Conservation (phyloP, 2,113 vertebrate genomes). For the Hepsetus odoe region DNA sequence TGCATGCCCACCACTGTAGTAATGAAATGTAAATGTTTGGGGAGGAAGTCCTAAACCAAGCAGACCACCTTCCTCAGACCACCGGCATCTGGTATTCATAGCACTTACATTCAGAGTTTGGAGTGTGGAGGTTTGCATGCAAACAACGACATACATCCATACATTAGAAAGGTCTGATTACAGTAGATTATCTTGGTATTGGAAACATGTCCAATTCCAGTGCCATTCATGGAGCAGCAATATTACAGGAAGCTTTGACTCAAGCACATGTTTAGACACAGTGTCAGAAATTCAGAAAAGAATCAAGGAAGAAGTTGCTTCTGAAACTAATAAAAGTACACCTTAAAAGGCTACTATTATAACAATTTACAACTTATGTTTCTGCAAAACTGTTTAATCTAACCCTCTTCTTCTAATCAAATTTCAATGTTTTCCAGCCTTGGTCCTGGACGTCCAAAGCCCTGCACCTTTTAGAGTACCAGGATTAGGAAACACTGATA, state of each 20-base stretch:
- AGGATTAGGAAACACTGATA: no score
- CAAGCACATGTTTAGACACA: not conserved
- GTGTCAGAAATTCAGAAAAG: no score
- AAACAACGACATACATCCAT: constrained; percentile 13
- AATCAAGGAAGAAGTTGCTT: no score
- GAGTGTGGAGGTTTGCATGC: not conserved
- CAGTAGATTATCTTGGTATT: not conserved
- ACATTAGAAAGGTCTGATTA: not conserved
- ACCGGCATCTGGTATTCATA: constrained; percentile 27
- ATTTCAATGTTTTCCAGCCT: no score
- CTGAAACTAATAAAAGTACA: no score
- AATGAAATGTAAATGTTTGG: not conserved
- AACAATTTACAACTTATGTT: no score
- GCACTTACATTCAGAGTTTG: not conserved
- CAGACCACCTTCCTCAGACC: not conserved
- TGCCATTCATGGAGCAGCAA: not conserved
- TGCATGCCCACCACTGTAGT: not conserved
- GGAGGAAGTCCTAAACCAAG: not conserved
- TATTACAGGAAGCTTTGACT: not conserved
- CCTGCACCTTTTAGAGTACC: no score
- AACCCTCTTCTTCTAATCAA: no score
- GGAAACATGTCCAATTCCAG: not conserved
- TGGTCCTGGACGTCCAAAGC: no score
- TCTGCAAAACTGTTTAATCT: no score
- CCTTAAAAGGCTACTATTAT: no score